Conservation (phyloP, 2,113 vertebrate genomes). For the Spea bombifrons region DNA sequence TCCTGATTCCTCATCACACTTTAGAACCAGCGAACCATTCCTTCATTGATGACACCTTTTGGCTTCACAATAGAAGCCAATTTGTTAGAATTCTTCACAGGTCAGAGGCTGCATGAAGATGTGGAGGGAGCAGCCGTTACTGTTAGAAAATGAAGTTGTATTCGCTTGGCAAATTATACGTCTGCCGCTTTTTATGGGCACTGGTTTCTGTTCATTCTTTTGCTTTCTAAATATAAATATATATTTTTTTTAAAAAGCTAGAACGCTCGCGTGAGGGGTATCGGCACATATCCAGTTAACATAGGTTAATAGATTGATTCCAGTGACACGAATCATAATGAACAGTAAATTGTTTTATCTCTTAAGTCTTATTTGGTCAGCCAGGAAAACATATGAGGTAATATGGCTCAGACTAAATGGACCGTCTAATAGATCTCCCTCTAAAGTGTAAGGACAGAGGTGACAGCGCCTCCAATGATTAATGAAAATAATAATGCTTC, state of each 20-base stretch:
- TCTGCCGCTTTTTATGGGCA: slow-evolving; percentile 88
- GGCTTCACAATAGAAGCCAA: slow-evolving; percentile 99
- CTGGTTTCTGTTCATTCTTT: slow-evolving; percentile 65
- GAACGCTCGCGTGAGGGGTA: slow-evolving; percentile 71
- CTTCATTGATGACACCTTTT: slow-evolving; percentile 99
- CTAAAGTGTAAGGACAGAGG: slow-evolving; percentile 94
- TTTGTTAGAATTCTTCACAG: slow-evolving; percentile 99
- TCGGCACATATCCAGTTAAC: slow-evolving; percentile 93
- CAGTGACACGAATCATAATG: slow-evolving; percentile 99
- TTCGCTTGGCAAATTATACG: slow-evolving; percentile 90
- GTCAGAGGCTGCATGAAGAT: slow-evolving; percentile 91
- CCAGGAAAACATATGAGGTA: slow-evolving; percentile 99
- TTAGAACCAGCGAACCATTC: slow-evolving; percentile 91
- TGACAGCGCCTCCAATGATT: slow-evolving; percentile 96
- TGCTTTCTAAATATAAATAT: slow-evolving; percentile 38
- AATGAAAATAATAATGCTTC: slow-evolving; percentile 99
- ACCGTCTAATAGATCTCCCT: slow-evolving; percentile 99
- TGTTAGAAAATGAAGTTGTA: slow-evolving; percentile 93
- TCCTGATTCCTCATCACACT: slow-evolving; percentile 91
- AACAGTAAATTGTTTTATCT: slow-evolving; percentile 99
- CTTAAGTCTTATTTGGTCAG: slow-evolving; percentile 99
- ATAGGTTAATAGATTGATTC: slow-evolving; percentile 99
- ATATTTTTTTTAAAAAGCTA: slow-evolving; percentile 62
- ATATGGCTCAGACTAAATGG: slow-evolving; percentile 98
- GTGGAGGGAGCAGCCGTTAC: slow-evolving; percentile 79